These are phyloP conservation scores for Harpalus rubripes DNA, from an alignment of 2,888 invertebrate species.

Conservation along the genomic window DNA sequence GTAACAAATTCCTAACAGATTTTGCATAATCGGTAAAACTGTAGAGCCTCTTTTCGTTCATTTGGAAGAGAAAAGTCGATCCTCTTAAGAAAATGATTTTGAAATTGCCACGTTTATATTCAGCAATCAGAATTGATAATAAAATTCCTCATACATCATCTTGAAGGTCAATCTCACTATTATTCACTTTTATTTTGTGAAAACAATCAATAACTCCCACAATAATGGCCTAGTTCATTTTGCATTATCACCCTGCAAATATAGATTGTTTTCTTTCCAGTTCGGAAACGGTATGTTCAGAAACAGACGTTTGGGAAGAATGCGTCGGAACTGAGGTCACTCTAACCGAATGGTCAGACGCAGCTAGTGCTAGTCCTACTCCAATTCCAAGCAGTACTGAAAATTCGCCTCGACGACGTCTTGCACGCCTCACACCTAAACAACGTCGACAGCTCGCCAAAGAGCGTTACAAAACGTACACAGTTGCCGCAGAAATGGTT, in stretches of 20 bases:
- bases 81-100: too few relatives aligned
- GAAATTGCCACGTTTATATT: too few relatives aligned
- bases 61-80: too few relatives aligned
- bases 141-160: too few relatives aligned
- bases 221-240: not conserved
- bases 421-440: conserved; percentile 84
- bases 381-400: conserved; percentile 84
- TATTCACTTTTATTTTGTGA: too few relatives aligned
- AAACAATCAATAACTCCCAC: too few relatives aligned
- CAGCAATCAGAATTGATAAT: too few relatives aligned
- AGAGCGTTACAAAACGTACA: conserved; percentile 91
- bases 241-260: not conserved
- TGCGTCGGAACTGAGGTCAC: conserved; percentile 77
- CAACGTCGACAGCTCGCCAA: conserved; percentile 87
- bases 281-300: conserved; percentile 80
- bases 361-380: conserved; percentile 82
- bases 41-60: too few relatives aligned
- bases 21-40: too few relatives aligned
- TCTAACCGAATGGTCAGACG: conserved; percentile 77
- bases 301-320: conserved; percentile 80
- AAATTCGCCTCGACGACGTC: conserved; percentile 82
- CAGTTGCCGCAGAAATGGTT: conserved; percentile 83
- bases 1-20: too few relatives aligned
- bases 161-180: too few relatives aligned
- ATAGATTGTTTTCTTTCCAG: conserved; percentile 68